These are phyloP conservation scores for Agriopis marginaria DNA, from an alignment of 2,888 invertebrate species.

Conservation along the genomic window DNA sequence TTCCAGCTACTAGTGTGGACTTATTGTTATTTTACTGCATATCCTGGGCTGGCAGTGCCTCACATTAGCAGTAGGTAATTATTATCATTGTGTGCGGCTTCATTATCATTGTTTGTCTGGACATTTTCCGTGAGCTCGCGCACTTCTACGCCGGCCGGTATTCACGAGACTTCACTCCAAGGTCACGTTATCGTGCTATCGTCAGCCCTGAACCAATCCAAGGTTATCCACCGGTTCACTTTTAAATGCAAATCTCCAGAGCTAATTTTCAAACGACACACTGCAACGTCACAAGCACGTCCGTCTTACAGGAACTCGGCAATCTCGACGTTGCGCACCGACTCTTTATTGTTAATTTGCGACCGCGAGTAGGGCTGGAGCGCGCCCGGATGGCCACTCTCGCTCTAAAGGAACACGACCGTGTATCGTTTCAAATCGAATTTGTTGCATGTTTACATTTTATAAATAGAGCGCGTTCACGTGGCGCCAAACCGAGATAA, in stretches of 20 bases:
- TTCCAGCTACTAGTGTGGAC: constrained; percentile 15
- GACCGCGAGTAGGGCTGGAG: constrained; percentile 58
- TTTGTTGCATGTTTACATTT: constrained; percentile 84
- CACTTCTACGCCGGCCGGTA: constrained; percentile 80
- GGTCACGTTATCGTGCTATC: constrained; percentile 85
- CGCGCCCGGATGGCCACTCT: constrained; percentile 69
- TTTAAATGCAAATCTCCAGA: constrained; percentile 51
- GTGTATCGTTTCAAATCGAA: constrained; percentile 75
- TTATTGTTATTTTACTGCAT: constrained; percentile 43
- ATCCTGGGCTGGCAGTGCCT: constrained; percentile 49
- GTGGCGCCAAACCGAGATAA: constrained; percentile 78
- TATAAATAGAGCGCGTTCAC: constrained; percentile 84
- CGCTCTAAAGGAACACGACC: constrained; percentile 69
- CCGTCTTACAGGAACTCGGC: constrained; percentile 81
- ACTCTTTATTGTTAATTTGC: constrained; percentile 79
- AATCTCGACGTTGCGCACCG: constrained; percentile 76
- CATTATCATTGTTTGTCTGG: constrained; percentile 80
- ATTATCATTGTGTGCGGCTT: constrained; percentile 66
- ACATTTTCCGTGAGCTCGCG: constrained; percentile 77
- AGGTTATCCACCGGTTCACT: constrained; percentile 65
- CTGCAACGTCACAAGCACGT: constrained; percentile 60
- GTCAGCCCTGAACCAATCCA: constrained; percentile 77
- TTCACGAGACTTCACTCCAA: constrained; percentile 77
- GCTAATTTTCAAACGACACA: constrained; percentile 54
- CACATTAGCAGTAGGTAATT: constrained; percentile 52